These are phyloP conservation scores for Harmothoe impar DNA, from an alignment of 2,888 invertebrate genomes.

Conservation along the genomic window DNA sequence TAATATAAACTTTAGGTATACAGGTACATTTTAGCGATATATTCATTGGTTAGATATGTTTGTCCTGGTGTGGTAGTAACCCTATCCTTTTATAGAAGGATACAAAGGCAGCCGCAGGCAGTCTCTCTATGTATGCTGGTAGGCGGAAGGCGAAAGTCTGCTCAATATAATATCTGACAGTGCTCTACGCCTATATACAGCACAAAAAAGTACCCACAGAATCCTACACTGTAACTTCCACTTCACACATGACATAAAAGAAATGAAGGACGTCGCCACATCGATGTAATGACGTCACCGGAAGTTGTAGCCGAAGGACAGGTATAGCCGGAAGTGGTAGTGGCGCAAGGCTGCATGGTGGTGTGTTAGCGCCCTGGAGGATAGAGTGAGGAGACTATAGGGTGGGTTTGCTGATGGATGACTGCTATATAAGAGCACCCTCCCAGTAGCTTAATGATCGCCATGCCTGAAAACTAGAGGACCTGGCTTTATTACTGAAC, in stretches of 20 bases:
- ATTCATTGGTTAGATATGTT: too few species aligned
- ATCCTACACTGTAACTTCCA: background rate
- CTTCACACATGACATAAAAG: background rate
- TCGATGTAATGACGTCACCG: constrained; percentile 19
- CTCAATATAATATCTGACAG: too few species aligned
- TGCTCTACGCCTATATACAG: too few species aligned
- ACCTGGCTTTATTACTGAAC: background rate
- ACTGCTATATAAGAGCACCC: background rate
- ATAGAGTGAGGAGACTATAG: background rate
- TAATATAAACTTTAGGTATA: too few species aligned
- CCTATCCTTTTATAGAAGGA: too few species aligned
- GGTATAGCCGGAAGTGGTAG: constrained; percentile 30
- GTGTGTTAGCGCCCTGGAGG: background rate
- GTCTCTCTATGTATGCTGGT: too few species aligned
- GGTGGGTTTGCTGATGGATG: background rate
- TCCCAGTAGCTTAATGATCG: constrained; percentile 7
- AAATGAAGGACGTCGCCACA: background rate
- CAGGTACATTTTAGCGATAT: too few species aligned
- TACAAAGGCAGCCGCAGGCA: too few species aligned
- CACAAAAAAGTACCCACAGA: background rate
- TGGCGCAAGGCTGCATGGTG: background rate
- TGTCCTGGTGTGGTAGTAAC: too few species aligned
- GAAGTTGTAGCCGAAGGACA: constrained; percentile 13
- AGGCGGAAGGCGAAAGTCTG: too few species aligned
- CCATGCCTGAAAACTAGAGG: constrained; percentile 10